phyloP scores from a whole-genome alignment of 92 coral and sea anemone genomes.

The Hydrozoanthus gracilis region DNA sequence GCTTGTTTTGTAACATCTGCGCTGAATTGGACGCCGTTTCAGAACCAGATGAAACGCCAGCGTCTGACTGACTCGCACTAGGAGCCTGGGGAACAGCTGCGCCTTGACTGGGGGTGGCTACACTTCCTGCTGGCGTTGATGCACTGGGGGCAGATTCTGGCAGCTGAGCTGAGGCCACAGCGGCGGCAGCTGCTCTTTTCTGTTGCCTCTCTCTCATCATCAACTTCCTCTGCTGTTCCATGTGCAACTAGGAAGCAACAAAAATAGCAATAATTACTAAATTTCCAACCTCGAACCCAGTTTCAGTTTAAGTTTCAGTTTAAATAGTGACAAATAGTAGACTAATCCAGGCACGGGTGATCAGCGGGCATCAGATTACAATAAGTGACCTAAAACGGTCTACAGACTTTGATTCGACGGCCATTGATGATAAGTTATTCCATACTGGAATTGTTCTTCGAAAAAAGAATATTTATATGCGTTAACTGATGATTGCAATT shows the following conservation, averaged over 20 bases:
- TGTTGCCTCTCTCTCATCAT: slow-evolving; percentile 86
- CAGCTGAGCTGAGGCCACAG: slow-evolving; percentile 45
- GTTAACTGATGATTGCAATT: no score
- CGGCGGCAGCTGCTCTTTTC: slow-evolving; percentile 70
- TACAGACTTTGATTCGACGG: no score
- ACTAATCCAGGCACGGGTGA: no score
- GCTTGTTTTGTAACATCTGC: slow-evolving; percentile 70
- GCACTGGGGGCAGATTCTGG: slow-evolving; percentile 36
- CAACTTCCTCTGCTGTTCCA: slow-evolving; percentile 89
- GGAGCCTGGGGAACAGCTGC: slow-evolving; percentile 36
- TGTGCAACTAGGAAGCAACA: slow-evolving; percentile 65
- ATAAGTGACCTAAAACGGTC: no score
- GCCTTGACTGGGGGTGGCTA: slow-evolving; percentile 21
- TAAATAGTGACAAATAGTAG: no score
- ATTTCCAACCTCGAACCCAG: no score
- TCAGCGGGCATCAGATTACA: no score
- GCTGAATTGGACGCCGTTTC: slow-evolving; percentile 54
- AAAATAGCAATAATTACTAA: no score
- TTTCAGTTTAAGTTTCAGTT: no score
- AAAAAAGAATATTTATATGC: no score
- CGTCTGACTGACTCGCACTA: slow-evolving; percentile 25
- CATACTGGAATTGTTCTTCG: no score
- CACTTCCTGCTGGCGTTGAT: slow-evolving; percentile 25
- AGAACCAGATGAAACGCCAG: slow-evolving; percentile 58
- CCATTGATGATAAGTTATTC: no score